phyloP scores from a whole-genome alignment of 2,113 vertebrate species.

The Actinemys pallida region DNA sequence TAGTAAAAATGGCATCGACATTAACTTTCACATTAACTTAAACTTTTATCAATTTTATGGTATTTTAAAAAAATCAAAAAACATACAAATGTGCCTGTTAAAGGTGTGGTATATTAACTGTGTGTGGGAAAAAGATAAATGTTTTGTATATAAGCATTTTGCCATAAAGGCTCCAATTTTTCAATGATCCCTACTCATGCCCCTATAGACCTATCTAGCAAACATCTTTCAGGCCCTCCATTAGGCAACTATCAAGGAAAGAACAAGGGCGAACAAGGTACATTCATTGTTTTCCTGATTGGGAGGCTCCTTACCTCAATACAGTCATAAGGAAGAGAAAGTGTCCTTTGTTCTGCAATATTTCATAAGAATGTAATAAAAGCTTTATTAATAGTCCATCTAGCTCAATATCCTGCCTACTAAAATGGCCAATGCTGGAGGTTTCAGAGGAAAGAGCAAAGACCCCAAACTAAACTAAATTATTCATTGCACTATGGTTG shows the following conservation, averaged over 20 bases:
- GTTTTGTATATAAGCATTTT: neutral
- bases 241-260: neutral
- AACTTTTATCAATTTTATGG: neutral
- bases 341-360: neutral
- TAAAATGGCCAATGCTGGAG: accelerated
- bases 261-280: neutral
- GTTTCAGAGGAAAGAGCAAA: neutral
- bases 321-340: neutral
- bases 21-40: neutral
- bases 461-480: neutral
- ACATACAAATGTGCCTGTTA: neutral
- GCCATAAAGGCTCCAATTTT: neutral
- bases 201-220: neutral
- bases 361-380: neutral
- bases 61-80: neutral
- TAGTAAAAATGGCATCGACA: neutral
- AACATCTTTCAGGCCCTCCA: neutral
- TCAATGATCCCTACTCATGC: neutral
- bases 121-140: neutral
- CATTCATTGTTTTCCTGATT: neutral
- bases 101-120: neutral
- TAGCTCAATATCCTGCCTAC: neutral
- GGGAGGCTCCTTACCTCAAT: neutral
- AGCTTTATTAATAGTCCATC: neutral
- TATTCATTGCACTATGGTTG: neutral